These are phyloP conservation scores for Equus przewalskii DNA, from an alignment of 2,113 vertebrate genomes.

Conservation along the genomic window DNA sequence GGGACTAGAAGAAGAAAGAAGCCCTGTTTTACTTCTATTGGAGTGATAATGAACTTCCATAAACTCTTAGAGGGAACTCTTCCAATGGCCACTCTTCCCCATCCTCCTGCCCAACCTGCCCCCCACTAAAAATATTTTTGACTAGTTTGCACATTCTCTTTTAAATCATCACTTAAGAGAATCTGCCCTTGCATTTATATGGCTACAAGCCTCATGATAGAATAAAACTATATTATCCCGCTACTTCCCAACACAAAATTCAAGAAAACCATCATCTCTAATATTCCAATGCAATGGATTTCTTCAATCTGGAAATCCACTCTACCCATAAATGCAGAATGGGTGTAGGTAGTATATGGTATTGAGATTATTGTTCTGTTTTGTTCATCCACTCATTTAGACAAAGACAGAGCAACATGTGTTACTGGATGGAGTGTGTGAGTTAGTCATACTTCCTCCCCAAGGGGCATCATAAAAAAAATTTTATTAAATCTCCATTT, in stretches of 20 bases:
- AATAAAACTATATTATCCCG: not conserved
- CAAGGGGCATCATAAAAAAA: not conserved
- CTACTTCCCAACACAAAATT: not conserved
- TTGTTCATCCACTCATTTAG: not conserved
- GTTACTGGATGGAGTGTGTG: not conserved
- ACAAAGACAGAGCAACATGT: not conserved
- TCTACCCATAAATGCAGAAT: not conserved
- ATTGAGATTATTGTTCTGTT: not conserved
- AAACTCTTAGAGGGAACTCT: not conserved
- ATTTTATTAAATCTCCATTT: not conserved
- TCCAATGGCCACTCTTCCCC: no score
- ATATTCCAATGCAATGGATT: not conserved
- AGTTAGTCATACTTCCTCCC: not conserved
- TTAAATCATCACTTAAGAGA: not conserved
- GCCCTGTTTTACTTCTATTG: not conserved
- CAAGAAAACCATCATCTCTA: not conserved
- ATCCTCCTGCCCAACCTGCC: accelerated
- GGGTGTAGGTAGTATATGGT: accelerated
- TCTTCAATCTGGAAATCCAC: not conserved
- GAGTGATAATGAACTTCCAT: not conserved
- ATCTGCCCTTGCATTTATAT: not conserved
- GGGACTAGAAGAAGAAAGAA: not conserved
- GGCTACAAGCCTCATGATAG: not conserved
- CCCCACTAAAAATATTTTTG: not conserved
- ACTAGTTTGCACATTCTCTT: not conserved